Conservation (phyloP, 2,797 vertebrate species). For the Mionectes olivaceus region DNA sequence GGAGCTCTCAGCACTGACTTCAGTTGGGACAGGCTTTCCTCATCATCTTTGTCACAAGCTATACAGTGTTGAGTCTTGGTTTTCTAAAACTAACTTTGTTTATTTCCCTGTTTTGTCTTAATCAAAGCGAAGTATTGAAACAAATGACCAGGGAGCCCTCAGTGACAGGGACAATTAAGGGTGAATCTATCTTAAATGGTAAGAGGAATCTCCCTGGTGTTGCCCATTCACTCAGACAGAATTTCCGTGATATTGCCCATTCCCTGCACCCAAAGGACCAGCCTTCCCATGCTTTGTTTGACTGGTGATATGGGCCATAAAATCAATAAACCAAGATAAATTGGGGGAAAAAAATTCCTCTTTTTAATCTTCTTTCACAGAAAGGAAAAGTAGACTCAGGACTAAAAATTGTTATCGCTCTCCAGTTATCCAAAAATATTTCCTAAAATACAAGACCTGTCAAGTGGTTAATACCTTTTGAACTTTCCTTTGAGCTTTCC, state of each 20-base stretch:
- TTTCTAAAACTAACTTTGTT: background rate
- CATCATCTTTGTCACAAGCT: background rate
- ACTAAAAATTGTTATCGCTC: background rate
- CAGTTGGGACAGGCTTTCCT: background rate
- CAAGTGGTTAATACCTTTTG: conserved; percentile 54
- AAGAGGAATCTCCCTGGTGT: background rate
- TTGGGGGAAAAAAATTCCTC: fast-evolving
- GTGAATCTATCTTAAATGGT: background rate
- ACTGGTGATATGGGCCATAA: background rate
- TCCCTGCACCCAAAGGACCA: background rate
- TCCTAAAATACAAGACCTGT: background rate
- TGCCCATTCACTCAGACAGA: background rate
- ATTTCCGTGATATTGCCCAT: background rate
- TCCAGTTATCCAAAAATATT: conserved; percentile 7
- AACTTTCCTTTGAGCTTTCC: conserved; percentile 59
- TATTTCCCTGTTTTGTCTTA: conserved; percentile 11
- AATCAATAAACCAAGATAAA: background rate
- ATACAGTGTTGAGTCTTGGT: background rate
- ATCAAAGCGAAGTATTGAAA: background rate
- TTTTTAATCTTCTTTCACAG: background rate
- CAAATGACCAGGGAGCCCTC: background rate
- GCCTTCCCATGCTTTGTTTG: background rate
- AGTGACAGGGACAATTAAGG: background rate
- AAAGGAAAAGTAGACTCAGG: background rate
- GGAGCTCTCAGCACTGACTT: background rate